Percentiles rank a stretch among this genome's conserved stretches.
Conservation (phyloP, 64 coral and sea anemone genomes). For the Actinia equina region DNA sequence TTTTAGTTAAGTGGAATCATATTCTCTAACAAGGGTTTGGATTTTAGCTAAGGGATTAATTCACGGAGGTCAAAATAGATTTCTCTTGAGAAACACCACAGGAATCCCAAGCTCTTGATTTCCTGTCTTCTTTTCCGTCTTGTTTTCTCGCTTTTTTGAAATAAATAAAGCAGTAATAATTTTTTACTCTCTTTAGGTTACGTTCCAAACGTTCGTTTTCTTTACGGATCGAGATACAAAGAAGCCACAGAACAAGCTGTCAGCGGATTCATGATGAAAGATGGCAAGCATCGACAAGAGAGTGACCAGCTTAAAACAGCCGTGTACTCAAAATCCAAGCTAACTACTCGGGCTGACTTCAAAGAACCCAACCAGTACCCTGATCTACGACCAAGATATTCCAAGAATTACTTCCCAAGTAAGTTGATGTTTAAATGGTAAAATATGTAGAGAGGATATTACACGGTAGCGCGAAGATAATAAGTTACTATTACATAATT, state of each 20-base stretch:
- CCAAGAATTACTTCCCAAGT: constrained; percentile 91
- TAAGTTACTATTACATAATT: too few relatives aligned
- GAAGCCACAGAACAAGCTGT: constrained; percentile 86
- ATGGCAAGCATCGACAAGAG: constrained; percentile 58
- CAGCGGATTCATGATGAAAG: constrained; percentile 73
- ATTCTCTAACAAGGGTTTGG: neutral
- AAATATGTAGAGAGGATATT: too few relatives aligned
- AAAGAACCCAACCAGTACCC: constrained; percentile 76
- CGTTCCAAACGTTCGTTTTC: constrained; percentile 73
- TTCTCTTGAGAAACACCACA: neutral
- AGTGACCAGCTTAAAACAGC: constrained; percentile 56
- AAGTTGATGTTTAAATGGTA: neutral
- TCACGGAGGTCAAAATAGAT: neutral
- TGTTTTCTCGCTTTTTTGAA: too few relatives aligned
- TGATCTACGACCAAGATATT: constrained; percentile 74
- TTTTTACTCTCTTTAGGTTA: constrained; percentile 52
- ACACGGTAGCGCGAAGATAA: too few relatives aligned
- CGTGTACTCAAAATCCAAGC: constrained; percentile 55
- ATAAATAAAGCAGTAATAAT: too few relatives aligned
- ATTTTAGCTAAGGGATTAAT: neutral
- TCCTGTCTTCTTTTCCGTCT: too few relatives aligned
- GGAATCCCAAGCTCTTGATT: neutral
- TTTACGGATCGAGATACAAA: constrained; percentile 88
- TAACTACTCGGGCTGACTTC: constrained; percentile 31
- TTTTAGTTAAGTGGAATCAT: neutral